Conservation (phyloP, 2,888 invertebrate species). For the Thymelicus lineola region DNA sequence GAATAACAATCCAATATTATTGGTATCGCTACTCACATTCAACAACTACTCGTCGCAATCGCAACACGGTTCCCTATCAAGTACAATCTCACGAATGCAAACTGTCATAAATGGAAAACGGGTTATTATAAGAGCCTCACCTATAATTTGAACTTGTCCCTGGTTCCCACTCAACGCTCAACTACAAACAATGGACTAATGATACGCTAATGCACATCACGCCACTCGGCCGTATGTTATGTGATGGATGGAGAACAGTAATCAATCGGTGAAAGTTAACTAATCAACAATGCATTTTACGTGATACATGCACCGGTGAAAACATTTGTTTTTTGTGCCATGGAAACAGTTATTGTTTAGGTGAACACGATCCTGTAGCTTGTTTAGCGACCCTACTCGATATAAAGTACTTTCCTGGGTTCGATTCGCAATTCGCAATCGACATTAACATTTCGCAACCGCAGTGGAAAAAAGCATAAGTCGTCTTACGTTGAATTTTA, state of each 20-base stretch:
- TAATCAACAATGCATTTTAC: conserved; percentile 12
- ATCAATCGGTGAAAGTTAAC: conserved; percentile 20
- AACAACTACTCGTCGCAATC: too few species aligned
- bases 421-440: too few species aligned
- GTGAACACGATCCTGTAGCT: too few species aligned
- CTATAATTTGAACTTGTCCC: conserved; percentile 8
- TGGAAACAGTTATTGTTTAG: background rate
- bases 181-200: conserved; percentile 18
- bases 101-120: conserved; percentile 7
- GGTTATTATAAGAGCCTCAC: background rate
- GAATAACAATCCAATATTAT: too few species aligned
- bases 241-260: background rate
- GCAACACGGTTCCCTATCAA: background rate
- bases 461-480: too few species aligned
- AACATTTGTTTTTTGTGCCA: background rate
- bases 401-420: too few species aligned
- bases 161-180: conserved; percentile 3
- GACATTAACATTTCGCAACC: too few species aligned
- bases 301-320: background rate
- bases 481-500: too few species aligned
- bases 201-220: conserved; percentile 3
- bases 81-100: background rate
- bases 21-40: too few species aligned
- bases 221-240: background rate
- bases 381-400: too few species aligned